A percentile compares a stretch with the other conserved stretches of the same genome.
phyloP scores from a whole-genome alignment of 2,113 vertebrate species.

The Engystomops pustulosus region DNA sequence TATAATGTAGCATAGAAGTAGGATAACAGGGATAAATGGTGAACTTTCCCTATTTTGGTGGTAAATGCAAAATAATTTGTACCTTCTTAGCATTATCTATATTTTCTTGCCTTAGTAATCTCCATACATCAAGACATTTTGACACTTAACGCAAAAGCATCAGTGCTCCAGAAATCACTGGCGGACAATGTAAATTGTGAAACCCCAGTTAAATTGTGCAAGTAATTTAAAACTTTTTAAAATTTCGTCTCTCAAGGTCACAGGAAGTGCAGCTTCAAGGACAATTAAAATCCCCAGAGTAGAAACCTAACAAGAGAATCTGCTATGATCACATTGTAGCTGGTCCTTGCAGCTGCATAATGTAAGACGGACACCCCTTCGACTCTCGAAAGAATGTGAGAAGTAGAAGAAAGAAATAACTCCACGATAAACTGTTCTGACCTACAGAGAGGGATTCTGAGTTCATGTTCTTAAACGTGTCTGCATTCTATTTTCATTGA shows the following conservation, averaged over 20 bases:
- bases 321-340: neutral
- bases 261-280: neutral
- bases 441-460: neutral
- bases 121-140: neutral
- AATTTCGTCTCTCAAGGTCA: neutral
- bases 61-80: neutral
- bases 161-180: neutral
- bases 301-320: neutral
- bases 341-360: conserved; percentile 23
- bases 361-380: neutral
- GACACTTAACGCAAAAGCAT: too few relatives aligned
- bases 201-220: too few relatives aligned
- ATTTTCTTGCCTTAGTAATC: neutral
- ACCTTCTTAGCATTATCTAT: neutral
- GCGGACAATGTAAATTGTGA: neutral
- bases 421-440: neutral
- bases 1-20: neutral
- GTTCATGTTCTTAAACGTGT: neutral
- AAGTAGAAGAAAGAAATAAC: conserved; percentile 10
- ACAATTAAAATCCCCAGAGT: neutral
- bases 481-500: conserved; percentile 24
- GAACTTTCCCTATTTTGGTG: neutral
- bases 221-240: neutral
- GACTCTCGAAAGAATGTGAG: neutral
- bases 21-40: neutral